Evolutionary conservation across 2,888 invertebrate genomes (phyloP).

Genomic region (Arenicola marina): DNA sequence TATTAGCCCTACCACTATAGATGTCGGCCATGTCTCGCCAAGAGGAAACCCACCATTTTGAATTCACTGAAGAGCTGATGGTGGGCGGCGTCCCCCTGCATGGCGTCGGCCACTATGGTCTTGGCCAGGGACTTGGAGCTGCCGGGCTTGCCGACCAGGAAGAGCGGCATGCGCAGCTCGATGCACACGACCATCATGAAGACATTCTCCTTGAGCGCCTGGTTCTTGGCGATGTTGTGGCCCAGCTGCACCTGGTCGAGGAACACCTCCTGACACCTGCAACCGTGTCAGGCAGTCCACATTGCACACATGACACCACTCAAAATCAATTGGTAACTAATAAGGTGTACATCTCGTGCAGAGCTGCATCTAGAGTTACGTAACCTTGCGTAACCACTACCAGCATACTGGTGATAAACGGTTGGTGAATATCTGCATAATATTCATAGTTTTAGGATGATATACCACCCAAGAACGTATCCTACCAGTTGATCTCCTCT

Average conservation of each 20-base stretch:
- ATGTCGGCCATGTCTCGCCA: too few relatives aligned
- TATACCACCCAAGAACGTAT: too few relatives aligned
- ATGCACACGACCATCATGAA: constrained; percentile 60
- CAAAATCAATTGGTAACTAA: too few relatives aligned
- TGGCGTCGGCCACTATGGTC: constrained; percentile 54
- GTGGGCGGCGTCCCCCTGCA: constrained; percentile 52
- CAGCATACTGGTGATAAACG: too few relatives aligned
- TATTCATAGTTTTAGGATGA: too few relatives aligned
- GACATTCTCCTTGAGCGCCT: constrained; percentile 56
- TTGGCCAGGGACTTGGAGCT: constrained; percentile 59
- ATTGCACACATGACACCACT: too few relatives aligned
- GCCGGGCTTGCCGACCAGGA: constrained; percentile 59
- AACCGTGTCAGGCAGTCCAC: neutral
- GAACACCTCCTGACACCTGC: constrained; percentile 52
- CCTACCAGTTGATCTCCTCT: constrained; percentile 32
- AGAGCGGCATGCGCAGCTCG: constrained; percentile 55
- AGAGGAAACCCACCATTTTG: constrained; percentile 54
- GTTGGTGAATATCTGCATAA: too few relatives aligned
- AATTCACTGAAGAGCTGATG: constrained; percentile 44
- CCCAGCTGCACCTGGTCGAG: constrained; percentile 43
- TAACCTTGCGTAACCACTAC: too few relatives aligned
- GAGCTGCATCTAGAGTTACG: too few relatives aligned
- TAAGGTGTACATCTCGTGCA: too few relatives aligned
- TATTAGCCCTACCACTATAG: too few relatives aligned
- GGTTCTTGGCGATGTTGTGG: constrained; percentile 50